Evolutionary conservation across 2,113 vertebrate genomes (phyloP).

Genomic region (Bubalus kerabau): DNA sequence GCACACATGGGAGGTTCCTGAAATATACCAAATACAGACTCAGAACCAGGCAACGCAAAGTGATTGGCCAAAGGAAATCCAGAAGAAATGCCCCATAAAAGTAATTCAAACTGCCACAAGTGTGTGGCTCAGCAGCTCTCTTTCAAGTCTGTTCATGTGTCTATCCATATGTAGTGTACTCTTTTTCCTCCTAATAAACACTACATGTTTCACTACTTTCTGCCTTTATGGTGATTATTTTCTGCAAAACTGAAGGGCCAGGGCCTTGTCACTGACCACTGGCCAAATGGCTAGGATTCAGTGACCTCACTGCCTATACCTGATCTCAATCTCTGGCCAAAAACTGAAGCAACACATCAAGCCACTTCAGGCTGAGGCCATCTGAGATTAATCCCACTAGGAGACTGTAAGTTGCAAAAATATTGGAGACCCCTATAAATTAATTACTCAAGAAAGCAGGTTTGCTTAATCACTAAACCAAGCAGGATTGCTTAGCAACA

Average conservation of each 20-base stretch:
- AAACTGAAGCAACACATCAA: background rate
- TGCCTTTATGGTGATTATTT: background rate
- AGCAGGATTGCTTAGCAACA: background rate
- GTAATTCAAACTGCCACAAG: background rate
- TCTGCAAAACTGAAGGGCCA: background rate
- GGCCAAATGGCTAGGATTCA: background rate
- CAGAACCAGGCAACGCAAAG: background rate
- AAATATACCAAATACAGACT: background rate
- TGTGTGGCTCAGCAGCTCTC: background rate
- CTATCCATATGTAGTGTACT: background rate
- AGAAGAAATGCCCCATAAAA: background rate
- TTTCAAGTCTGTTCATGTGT: background rate
- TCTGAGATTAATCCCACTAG: background rate
- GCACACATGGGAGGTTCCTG: background rate
- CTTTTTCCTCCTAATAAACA: background rate
- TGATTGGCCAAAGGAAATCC: background rate
- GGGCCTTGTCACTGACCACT: background rate
- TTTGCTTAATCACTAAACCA: background rate
- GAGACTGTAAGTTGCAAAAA: background rate
- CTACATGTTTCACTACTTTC: background rate
- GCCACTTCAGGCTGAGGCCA: background rate
- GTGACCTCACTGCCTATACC: background rate
- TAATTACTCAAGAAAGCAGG: background rate
- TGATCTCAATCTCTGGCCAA: background rate
- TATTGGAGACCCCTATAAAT: background rate